These are phyloP conservation scores for Pristionchus entomophagus DNA, from an alignment of 2,888 invertebrate genomes.

Conservation along the genomic window DNA sequence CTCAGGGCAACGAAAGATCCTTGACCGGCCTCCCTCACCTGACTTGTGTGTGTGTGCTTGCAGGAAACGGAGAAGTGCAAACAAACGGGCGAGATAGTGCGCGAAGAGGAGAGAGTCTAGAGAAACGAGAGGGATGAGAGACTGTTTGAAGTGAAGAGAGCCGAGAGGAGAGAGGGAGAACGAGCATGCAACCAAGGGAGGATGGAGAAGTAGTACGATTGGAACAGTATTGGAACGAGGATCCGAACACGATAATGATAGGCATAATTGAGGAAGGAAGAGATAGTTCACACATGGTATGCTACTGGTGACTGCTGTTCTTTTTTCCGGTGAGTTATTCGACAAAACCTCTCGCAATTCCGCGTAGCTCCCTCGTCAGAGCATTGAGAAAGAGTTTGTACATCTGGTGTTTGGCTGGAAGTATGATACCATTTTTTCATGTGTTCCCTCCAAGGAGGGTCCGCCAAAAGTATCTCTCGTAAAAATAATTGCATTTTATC, in stretches of 20 bases:
- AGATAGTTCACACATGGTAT: slow-evolving; percentile 8
- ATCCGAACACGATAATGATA: not conserved
- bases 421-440: not conserved
- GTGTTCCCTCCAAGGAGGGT: too few species aligned
- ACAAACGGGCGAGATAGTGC: not conserved
- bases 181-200: not conserved
- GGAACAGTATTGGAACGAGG: not conserved
- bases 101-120: not conserved
- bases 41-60: not conserved
- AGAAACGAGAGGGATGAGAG: not conserved
- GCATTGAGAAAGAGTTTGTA: too few species aligned
- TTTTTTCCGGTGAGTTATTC: not conserved
- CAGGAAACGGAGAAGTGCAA: slow-evolving; percentile 23
- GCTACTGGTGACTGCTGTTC: not conserved
- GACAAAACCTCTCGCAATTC: not conserved
- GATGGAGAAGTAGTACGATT: not conserved
- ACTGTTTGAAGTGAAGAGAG: not conserved
- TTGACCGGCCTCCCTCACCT: not conserved
- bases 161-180: not conserved
- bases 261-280: not conserved
- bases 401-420: too few species aligned
- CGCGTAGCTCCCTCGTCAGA: too few species aligned
- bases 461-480: too few species aligned
- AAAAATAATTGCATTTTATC: too few species aligned
- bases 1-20: not conserved